Base-by-base conservation (phyloP, 2,797 vertebrate species). In the Pseudochirops corinnae region DNA sequence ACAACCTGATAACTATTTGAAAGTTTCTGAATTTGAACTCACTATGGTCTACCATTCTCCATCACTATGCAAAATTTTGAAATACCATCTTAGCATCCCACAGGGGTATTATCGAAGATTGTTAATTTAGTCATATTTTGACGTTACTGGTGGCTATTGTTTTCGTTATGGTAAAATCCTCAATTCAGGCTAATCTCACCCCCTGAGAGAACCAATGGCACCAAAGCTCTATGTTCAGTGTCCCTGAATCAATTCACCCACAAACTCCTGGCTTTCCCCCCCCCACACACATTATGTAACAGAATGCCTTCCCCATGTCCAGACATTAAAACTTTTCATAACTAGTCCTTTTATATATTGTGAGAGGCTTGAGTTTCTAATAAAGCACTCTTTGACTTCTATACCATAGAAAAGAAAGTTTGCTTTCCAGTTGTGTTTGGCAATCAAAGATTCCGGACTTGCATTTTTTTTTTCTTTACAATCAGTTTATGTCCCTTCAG, bases 401-500 rank as follows among this genome's bases (percentile, higher is more conserved):
- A 56, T 0, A n/a, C 93, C 39, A 14, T 60, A 56, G 94, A 96
- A 96, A 92, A 0, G 55, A 96, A 93, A 18, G 28, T 3, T 94
- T 97, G 93, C 6, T 96, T 95, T 94, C 94, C 97, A 98, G 97
- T 95, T 94, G 95, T 90, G 56, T 55, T 96, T 57, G 91, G 95
- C 50, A 94, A 93, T 57, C 97, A 96, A 52, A 95, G 90, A 96
- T 6, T 9, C 55, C 3, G 46, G 94, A 50, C 92, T 67, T n/a
- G 93, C 91, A 46, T 46, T 50, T 96, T 98, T 98, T 46, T 91
- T 93, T 98, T 93, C 92, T 97, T 97, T 97, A 97, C 96, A 97
- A 95, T 95, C 93, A 90, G 95, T 96, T 60, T 97, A 94, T 96
- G 26, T 93, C 82, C 98, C 95, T 98, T 97, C 92, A 87, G 62